Conservation (phyloP, 2,797 vertebrate genomes). For the Takifugu ocellatus region DNA sequence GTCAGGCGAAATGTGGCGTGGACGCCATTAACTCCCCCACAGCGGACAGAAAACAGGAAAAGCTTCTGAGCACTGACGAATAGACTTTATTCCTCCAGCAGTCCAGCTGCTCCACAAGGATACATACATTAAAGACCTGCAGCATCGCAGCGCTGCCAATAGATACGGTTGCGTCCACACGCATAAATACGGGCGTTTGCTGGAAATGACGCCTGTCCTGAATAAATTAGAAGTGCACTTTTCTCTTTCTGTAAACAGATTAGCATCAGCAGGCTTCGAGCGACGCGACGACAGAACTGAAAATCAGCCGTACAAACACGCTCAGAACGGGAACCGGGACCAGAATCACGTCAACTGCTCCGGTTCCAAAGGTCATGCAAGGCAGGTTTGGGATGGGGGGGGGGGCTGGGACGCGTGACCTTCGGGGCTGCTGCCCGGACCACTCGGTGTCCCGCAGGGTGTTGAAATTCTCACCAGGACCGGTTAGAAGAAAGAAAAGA, state of each 20-base stretch:
- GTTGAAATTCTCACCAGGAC: slow-evolving; percentile 13
- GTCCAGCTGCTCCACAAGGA: slow-evolving; percentile 51
- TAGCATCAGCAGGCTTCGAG: background rate
- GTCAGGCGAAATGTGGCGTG: no score
- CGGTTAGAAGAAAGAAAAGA: background rate
- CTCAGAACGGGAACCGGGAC: no score
- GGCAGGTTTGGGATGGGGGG: slow-evolving; percentile 12
- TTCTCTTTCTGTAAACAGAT: slow-evolving; percentile 24
- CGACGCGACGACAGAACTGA: background rate
- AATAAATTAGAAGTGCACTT: background rate
- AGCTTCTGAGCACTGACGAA: slow-evolving; percentile 6
- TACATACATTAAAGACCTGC: slow-evolving; percentile 14
- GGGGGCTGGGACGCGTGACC: slow-evolving; percentile 9
- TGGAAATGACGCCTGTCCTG: no score
- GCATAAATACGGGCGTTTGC: background rate
- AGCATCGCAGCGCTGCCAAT: slow-evolving; percentile 28
- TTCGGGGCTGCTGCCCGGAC: slow-evolving; percentile 18
- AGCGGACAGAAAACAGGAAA: no score
- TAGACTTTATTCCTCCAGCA: slow-evolving; percentile 46
- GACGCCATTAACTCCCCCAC: no score
- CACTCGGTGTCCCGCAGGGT: background rate
- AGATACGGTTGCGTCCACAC: background rate
- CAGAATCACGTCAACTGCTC: no score
- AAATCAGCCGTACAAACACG: no score
- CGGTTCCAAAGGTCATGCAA: background rate